A percentile compares a stretch with the other conserved stretches of the same genome.
phyloP scores from a whole-genome alignment of 2,797 vertebrate species.

The Sphenodon punctatus region DNA sequence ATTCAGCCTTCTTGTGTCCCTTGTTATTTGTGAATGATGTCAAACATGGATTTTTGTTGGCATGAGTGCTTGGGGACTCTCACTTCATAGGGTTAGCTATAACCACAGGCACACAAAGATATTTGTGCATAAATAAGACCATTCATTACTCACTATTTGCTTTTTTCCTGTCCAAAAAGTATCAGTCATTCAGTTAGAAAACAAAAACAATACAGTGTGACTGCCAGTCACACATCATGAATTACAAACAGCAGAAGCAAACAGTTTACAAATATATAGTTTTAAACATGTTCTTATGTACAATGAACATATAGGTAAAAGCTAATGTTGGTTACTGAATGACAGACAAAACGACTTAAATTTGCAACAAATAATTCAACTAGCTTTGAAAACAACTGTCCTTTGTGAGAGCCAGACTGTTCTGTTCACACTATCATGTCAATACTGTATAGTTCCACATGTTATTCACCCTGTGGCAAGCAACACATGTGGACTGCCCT shows the following conservation, averaged over 20 bases:
- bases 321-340: background rate
- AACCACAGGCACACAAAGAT: background rate
- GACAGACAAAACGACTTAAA: background rate
- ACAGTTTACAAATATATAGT: background rate
- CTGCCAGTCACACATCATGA: background rate
- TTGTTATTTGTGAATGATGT: background rate
- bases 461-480: too few relatives aligned
- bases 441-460: too few relatives aligned
- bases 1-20: background rate
- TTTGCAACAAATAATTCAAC: background rate
- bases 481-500: too few relatives aligned
- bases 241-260: background rate
- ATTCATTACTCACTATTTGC: background rate
- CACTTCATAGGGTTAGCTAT: background rate
- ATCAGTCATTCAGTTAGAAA: background rate
- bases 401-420: background rate
- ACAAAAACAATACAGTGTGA: background rate
- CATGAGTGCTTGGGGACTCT: background rate
- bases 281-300: background rate
- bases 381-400: background rate
- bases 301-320: background rate
- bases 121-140: background rate
- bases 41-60: background rate
- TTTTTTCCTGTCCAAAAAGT: background rate
- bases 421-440: background rate